Base-by-base conservation (phyloP, 2,888 invertebrate genomes). In the Hyalella azteca region DNA sequence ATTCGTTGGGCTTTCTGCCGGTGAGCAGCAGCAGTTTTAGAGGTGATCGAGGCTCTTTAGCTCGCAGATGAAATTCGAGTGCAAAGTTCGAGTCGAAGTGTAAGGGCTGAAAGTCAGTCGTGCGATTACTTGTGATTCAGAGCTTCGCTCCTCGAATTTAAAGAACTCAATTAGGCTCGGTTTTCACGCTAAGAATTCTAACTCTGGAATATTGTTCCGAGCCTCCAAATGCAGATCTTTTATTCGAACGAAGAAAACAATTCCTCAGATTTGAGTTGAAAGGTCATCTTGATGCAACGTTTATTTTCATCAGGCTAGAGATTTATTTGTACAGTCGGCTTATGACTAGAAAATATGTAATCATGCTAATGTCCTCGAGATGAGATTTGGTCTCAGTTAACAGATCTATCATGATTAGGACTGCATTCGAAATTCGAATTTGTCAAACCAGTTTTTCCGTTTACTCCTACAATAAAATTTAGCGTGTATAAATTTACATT, bases 101-200 rank as follows among this genome's bases (percentile, higher is more conserved):
- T 29, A 36, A 19, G n/a, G 11, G 39, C 32, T 29, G 13, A 36
- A 22, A 36, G n/a, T 36, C 36, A 66, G 66, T 36, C 29, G 66
- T 22, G 66, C 26, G 29, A 36, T 66, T 66, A 66, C 66, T 66
- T 66, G 29, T 66, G 66, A 36, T 39, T 19, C 36, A 66, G 66
- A 36, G 66, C 36, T 66, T 36, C 66, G 29, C 66, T 66, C 36
- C 36, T 36, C 19, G 66, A 66, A 66, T 66, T 39, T 66, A 66
- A 66, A 66, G 66, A 36, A 66, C 66, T 66, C 66, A 66, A 66
- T 66, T 66, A 66, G 66, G 66, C 66, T 66, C 66, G 66, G 36
- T 66, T 66, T 66, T 66, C 66, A 36, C 66, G 15, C 36, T n/a
- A 66, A 66, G 66, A 66, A 66, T 66, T 66, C n/a, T n/a, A 5